These are phyloP conservation scores for Corythornis vintsioides DNA, from an alignment of 2,113 vertebrate species.

Conservation along the genomic window DNA sequence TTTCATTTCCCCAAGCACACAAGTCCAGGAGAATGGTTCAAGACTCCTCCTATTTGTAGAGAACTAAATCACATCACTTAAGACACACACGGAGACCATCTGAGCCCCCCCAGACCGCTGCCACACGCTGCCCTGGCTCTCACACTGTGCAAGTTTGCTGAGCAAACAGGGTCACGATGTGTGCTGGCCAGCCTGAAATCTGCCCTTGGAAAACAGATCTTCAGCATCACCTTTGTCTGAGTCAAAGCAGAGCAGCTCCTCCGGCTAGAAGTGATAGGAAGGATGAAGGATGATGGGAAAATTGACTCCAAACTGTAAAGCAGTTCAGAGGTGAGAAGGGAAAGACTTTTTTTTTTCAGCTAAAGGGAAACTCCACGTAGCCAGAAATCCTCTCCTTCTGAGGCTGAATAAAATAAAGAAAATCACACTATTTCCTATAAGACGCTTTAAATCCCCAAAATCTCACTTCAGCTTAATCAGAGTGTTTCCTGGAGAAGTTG, in stretches of 20 bases:
- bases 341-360: not conserved
- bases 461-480: not conserved
- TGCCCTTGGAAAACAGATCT: not conserved
- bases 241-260: not conserved
- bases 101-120: not conserved
- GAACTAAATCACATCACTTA: not conserved
- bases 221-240: not conserved
- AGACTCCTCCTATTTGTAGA: not conserved
- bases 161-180: not conserved
- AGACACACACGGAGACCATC: rapidly evolving
- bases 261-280: rapidly evolving
- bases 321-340: not conserved
- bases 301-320: not conserved
- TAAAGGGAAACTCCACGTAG: not conserved
- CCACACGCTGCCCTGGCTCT: not conserved
- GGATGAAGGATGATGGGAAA: not conserved
- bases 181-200: not conserved
- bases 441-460: not conserved
- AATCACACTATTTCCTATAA: not conserved
- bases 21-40: not conserved
- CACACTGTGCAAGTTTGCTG: not conserved
- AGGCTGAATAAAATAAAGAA: not conserved
- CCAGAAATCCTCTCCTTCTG: not conserved
- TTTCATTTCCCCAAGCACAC: not conserved
- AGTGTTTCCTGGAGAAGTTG: not conserved